phyloP scores from a whole-genome alignment of 1,140 invertebrate genomes.

The Vanessa atalanta region DNA sequence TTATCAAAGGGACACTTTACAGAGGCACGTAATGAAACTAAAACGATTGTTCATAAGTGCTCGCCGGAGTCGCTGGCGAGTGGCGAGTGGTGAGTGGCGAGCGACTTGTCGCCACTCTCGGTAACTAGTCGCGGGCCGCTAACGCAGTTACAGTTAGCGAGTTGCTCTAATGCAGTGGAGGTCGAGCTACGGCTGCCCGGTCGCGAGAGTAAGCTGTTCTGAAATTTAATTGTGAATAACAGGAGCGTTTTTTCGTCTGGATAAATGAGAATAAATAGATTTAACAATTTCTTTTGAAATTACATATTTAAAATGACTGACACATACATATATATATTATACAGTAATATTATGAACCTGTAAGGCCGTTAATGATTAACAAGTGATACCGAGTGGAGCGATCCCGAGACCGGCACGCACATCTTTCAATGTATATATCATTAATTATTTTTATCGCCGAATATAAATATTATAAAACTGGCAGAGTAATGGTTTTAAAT shows the following conservation, averaged over 20 bases:
- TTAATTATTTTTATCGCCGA: conserved; percentile 17
- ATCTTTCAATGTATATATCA: not conserved
- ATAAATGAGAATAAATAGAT: too few relatives aligned
- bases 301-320: too few relatives aligned
- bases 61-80: not conserved
- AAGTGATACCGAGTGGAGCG: not conserved
- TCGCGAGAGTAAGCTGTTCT: too few relatives aligned
- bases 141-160: too few relatives aligned
- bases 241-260: not conserved
- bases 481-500: conserved; percentile 21
- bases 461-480: conserved; percentile 21
- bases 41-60: not conserved
- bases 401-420: not conserved
- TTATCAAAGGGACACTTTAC: conserved; percentile 2
- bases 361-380: not conserved
- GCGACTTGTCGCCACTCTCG: not conserved
- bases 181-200: too few relatives aligned
- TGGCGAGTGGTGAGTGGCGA: too few relatives aligned
- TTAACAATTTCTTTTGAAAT: too few relatives aligned
- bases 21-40: conserved; percentile 1
- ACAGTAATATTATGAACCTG: not conserved
- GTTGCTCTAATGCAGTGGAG: too few relatives aligned
- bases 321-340: too few relatives aligned
- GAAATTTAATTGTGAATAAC: not conserved
- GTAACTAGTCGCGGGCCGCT: not conserved